Conservation (phyloP, 2,797 vertebrate genomes). For the Phylloscopus collybita region DNA sequence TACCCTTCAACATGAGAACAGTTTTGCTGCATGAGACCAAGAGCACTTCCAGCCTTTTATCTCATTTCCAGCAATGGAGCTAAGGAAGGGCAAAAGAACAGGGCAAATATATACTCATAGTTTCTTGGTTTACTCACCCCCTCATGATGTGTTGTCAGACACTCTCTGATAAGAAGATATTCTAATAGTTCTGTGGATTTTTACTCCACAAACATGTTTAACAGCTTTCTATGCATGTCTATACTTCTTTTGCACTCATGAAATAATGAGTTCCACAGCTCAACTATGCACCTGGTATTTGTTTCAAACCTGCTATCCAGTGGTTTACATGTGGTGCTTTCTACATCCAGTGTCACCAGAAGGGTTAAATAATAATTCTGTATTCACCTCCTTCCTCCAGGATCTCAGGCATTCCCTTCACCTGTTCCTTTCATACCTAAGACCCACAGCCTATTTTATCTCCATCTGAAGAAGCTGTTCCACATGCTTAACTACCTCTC, state of each 20-base stretch:
- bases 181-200: background rate
- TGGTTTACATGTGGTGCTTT: background rate
- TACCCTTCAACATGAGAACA: background rate
- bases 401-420: background rate
- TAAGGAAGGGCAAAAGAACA: background rate
- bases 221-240: background rate
- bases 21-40: background rate
- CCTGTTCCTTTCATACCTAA: background rate
- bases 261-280: background rate
- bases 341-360: background rate
- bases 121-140: background rate
- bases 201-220: background rate
- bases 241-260: background rate
- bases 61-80: background rate
- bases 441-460: background rate
- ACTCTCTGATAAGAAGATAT: background rate
- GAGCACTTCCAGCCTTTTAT: background rate
- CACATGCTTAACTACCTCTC: background rate
- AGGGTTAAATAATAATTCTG: background rate
- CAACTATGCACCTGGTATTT: background rate
- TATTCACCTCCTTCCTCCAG: background rate
- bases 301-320: background rate
- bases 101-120: background rate
- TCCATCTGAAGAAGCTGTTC: background rate
- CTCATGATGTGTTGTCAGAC: background rate